Base-by-base conservation (phyloP, 2,888 invertebrate genomes). In the Myathropa florea region DNA sequence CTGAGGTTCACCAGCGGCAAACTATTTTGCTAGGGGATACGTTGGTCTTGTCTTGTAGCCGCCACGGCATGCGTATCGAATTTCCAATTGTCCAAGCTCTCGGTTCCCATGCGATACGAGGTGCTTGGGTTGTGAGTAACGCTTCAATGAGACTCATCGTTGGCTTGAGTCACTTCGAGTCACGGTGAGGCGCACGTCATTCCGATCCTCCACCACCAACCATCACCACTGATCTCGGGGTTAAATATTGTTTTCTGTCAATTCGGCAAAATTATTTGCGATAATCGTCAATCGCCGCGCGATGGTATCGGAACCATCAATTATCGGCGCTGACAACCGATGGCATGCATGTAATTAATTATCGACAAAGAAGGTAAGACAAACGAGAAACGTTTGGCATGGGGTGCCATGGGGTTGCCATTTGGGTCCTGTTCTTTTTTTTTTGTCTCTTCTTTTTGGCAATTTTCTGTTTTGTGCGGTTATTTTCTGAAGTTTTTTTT, bases 271-370 rank as follows among this genome's bases (percentile, higher is more conserved):
- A 46, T 18, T 46, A 46, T 46, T 78, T 83, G 63, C 24, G 65
- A 65, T 70, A 75, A 60, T 67, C 65, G n/a, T 71, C 60, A 80
- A 59, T 24, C 23, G 46, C 18, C 18, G 68, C 53, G 68, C 77
- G 85, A 82, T 85, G 73, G 36, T 85, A 81, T 81, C 83, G 60
- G 71, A 75, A 64, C 71, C 70, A 86, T 86, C 79, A 86, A 86
- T 86, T 86, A 83, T 86, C 33, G 83, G 86, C 86, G 86, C 86
- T 83, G 83, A 83, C 83, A 86, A 12, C 57, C 68, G 81, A 78
- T 82, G 73, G 72, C 67, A 64, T 70, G 73, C 53, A 61, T 61
- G 73, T 70, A 84, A 84, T 84, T 76, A 80, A 83, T 83, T 72
- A 70, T 59, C 36, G 24, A 59, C 14, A 46, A 21, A 77, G 23